Conservation (phyloP, 2,113 vertebrate species). For the Dolichallabes microphthalmus region DNA sequence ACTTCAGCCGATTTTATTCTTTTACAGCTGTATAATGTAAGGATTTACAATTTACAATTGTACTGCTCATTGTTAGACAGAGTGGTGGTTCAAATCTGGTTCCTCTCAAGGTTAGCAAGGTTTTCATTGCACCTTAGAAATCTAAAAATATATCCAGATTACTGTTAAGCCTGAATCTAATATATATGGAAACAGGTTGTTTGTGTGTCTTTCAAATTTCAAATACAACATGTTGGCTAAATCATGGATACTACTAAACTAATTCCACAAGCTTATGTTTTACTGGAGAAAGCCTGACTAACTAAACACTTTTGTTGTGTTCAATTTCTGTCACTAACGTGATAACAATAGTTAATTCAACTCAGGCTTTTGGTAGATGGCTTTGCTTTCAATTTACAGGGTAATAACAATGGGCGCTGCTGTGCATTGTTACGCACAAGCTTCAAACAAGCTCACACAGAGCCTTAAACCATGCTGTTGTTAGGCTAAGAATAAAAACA, state of each 20-base stretch:
- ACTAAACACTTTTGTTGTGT: background rate
- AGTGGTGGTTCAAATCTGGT: background rate
- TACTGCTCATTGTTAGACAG: background rate
- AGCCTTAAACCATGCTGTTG: background rate
- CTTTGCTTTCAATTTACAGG: background rate
- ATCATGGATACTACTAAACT: background rate
- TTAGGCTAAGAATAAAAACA: background rate
- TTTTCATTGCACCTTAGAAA: background rate
- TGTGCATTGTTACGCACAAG: background rate
- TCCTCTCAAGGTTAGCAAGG: background rate
- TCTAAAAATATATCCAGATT: background rate
- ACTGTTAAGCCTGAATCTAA: background rate
- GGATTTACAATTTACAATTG: background rate
- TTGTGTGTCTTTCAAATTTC: background rate
- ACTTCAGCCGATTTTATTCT: background rate
- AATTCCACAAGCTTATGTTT: background rate
- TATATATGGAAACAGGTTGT: background rate
- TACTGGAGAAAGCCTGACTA: background rate
- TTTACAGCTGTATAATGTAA: background rate
- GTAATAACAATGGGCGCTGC: background rate
- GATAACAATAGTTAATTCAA: background rate
- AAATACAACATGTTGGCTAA: background rate
- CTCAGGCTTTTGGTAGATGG: background rate
- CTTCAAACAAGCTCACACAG: background rate
- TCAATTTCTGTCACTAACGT: background rate